Base-by-base conservation (phyloP, 2,113 vertebrate genomes). In the Micronycteris hirsuta region DNA sequence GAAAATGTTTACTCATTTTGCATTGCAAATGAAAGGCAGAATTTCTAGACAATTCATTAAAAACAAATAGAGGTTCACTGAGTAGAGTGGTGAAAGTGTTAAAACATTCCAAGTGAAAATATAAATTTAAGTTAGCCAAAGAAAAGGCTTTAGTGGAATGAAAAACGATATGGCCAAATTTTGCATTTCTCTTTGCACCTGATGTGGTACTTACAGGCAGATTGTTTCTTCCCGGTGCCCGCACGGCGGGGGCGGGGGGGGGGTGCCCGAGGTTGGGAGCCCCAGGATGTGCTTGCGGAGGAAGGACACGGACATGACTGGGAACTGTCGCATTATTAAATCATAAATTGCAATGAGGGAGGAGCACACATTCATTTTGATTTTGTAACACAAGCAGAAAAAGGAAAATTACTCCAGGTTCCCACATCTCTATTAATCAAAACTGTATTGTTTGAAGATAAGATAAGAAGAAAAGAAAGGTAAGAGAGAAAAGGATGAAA, bases 321-420 rank as follows among this genome's bases (percentile, higher is more conserved):
- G 82, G 49, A 96, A 31, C 73, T 47, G 92, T 89, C 74, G 84
- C n/a, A 78, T 49, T 89, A 77, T 94, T 96, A 95, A 94, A 94
- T 97, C 90, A 97, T 86, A 97, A 97, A 47, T n/a, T 84, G 58
- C 49, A 61, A 61, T 86, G 68, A 36, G 88, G 38, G 74, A 83
- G 54, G 33, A 84, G 41, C 13, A 58, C 1, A 0, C 0, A 2
- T 90, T 86, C 28, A 4, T 73, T 93, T 92, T 94, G 63, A 63
- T 86, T 93, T 92, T 89, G 93, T 67, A 13, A 73, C 56, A 56
- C 7, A 86, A 91, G 89, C 56, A 91, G 76, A 89, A 71, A 93
- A 94, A 80, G 94, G 76, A 74, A 91, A 94, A 71, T 86, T 31
- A 49, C 61, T 78, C 31, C 63, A 47, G 67, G 84, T 92, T 78